Base-by-base conservation (phyloP, 2,113 vertebrate genomes). In the Lepus europaeus region DNA sequence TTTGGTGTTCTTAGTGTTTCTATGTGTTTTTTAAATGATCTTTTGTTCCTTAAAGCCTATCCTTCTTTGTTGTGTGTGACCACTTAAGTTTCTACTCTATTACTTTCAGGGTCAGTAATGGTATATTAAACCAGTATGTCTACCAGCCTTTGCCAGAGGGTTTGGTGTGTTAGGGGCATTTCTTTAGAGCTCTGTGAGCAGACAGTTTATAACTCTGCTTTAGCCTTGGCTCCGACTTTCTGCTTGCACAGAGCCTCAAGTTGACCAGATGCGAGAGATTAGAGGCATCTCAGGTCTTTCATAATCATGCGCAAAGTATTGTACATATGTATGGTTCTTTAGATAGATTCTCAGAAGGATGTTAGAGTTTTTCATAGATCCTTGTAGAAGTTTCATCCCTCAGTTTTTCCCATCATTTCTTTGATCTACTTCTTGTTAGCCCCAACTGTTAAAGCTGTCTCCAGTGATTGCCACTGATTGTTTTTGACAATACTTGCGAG, bases 61-160 rank as follows among this genome's bases (percentile, higher is more conserved):
- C 22, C n/a, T 82, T 64, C 13, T 76, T 88, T 83, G 27, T 93
- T 78, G 13, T 87, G 5, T 64, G 77, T 90, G n/a, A n/a, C 68
- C 25, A n/a, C 36, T 69, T 5, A 86, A n/a, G 3, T 77, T 27
- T 82, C 51, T 89, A 12, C 27, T 87, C 51, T 72, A 36, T 59
- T 66, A 36, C 33, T n/a, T 88, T 78, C 39, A 64, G 33, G 22
- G 19, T 72, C 33, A 84, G 59, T 72, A 29, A 64, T 83, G 29
- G 17, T 25, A 64, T 19, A 66, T 94, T 68, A 74, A 76, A 66
- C 53, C 53, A 69, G 19, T 56, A 51, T 31, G 31, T 87, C 56
- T 87, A 39, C 68, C 70, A 45, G 17, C 70, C 76, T 95, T 87
- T 87, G 12, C 33, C 6, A 29, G 9, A 31, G 45, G 20, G 3